These are phyloP conservation scores for Acrobeloides nanus DNA, from an alignment of 2,888 invertebrate species.

Conservation along the genomic window DNA sequence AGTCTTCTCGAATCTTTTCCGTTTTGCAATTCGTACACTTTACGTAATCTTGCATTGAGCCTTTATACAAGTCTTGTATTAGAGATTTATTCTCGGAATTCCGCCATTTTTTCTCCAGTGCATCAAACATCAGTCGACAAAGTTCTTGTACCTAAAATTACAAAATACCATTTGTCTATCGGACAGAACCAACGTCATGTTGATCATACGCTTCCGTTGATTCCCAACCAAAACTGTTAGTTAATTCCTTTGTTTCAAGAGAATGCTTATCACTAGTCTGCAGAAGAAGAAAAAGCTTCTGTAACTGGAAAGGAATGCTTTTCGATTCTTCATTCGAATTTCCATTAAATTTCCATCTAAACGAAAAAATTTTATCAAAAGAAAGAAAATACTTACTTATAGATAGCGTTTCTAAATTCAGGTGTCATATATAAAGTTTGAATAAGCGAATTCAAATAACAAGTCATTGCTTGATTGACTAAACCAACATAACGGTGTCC, in stretches of 20 bases:
- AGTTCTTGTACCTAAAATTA: slow-evolving; percentile 64
- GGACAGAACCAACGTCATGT: too few relatives aligned
- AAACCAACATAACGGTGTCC: slow-evolving; percentile 49
- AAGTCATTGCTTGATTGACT: slow-evolving; percentile 72
- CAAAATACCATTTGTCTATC: too few relatives aligned
- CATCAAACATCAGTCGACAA: slow-evolving; percentile 82
- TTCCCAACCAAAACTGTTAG: slow-evolving; percentile 82
- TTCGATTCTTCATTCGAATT: slow-evolving; percentile 59
- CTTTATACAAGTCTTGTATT: slow-evolving; percentile 71
- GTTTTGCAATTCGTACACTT: slow-evolving; percentile 73
- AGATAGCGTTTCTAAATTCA: slow-evolving; percentile 79
- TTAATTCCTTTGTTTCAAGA: slow-evolving; percentile 77
- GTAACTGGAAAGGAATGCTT: slow-evolving; percentile 77
- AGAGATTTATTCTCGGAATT: slow-evolving; percentile 71
- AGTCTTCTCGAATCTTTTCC: slow-evolving; percentile 74
- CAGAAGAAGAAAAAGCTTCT: slow-evolving; percentile 74
- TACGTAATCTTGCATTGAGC: slow-evolving; percentile 57
- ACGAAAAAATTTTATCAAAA: slow-evolving; percentile 7
- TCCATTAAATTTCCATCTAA: slow-evolving; percentile 68
- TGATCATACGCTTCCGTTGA: slow-evolving; percentile 68
- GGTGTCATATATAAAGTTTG: slow-evolving; percentile 85
- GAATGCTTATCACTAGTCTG: slow-evolving; percentile 74
- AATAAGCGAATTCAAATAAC: slow-evolving; percentile 77
- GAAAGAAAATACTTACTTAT: slow-evolving; percentile 55
- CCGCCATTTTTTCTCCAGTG: slow-evolving; percentile 74